Evolutionary conservation across 2,888 invertebrate genomes (phyloP).

Genomic region (Corythucha ciliata): DNA sequence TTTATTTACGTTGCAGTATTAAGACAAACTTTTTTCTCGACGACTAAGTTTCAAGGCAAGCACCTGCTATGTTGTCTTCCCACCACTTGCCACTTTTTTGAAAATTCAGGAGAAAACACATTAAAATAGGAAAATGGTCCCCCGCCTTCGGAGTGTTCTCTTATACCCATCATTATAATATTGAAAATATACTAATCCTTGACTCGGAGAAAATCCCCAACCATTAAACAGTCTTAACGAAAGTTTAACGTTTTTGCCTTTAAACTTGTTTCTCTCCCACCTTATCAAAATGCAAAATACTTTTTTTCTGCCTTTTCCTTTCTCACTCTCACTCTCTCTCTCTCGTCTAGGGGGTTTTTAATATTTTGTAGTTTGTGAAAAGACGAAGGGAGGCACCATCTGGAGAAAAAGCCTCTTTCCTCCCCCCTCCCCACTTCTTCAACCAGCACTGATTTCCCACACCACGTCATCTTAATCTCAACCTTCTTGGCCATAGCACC

Average conservation of each 20-base stretch:
- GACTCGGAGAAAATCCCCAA: conserved; percentile 26
- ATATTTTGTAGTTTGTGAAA: conserved; percentile 31
- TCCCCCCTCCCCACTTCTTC: too few relatives aligned
- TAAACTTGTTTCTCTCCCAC: conserved; percentile 34
- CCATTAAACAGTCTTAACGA: conserved; percentile 32
- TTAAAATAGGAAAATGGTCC: conserved; percentile 26
- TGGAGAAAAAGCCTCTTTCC: conserved; percentile 23
- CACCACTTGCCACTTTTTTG: neutral
- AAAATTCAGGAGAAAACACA: conserved; percentile 24
- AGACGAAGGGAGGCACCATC: conserved; percentile 26
- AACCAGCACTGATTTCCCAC: too few relatives aligned
- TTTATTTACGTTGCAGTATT: too few relatives aligned
- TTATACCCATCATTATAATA: conserved; percentile 33
- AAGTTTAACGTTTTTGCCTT: conserved; percentile 30
- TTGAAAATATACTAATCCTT: conserved; percentile 28
- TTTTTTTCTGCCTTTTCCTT: conserved; percentile 26
- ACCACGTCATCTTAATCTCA: conserved; percentile 27
- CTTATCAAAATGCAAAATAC: conserved; percentile 37
- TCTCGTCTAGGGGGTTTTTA: conserved; percentile 28
- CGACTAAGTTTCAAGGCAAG: neutral
- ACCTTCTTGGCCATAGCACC: conserved; percentile 3
- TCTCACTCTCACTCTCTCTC: neutral
- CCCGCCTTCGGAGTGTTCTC: conserved; percentile 12
- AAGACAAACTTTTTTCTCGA: conserved; percentile 3
- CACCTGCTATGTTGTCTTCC: conserved; percentile 20